Evolutionary conservation across 1,140 invertebrate species (phyloP).

Genomic region (Drosophila ercepeae): DNA sequence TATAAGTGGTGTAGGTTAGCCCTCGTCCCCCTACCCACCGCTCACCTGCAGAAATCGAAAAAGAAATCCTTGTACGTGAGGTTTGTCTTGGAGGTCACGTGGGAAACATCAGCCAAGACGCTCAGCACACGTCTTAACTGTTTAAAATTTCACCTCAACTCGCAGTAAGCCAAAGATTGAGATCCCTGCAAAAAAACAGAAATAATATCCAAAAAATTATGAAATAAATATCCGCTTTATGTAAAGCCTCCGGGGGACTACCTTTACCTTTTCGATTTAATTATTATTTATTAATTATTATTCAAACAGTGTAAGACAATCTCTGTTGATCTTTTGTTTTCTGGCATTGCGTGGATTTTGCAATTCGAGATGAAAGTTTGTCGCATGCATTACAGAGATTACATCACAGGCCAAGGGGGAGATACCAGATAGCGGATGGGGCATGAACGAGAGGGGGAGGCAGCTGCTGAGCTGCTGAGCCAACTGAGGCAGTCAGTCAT

Average conservation of each 20-base stretch:
- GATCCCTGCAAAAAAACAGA: slow-evolving; percentile 18
- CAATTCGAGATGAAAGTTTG: slow-evolving; percentile 77
- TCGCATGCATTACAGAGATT: slow-evolving; percentile 77
- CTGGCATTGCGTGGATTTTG: slow-evolving; percentile 54
- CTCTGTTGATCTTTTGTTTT: slow-evolving; percentile 53
- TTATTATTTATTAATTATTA: slow-evolving; percentile 74
- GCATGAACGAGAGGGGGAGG: neutral
- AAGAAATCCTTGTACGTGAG: slow-evolving; percentile 80
- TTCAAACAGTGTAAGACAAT: slow-evolving; percentile 69
- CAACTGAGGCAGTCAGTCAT: slow-evolving; percentile 78
- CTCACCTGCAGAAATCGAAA: slow-evolving; percentile 35
- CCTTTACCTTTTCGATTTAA: slow-evolving; percentile 38
- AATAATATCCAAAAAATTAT: slow-evolving; percentile 16
- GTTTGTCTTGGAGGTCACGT: slow-evolving; percentile 76
- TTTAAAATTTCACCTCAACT: slow-evolving; percentile 51
- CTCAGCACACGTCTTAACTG: slow-evolving; percentile 39
- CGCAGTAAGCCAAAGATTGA: slow-evolving; percentile 41
- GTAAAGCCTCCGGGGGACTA: slow-evolving; percentile 26
- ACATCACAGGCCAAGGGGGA: slow-evolving; percentile 53
- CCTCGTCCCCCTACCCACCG: neutral
- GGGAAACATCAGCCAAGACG: slow-evolving; percentile 47
- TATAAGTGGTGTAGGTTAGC: slow-evolving; percentile 47
- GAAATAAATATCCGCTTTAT: slow-evolving; percentile 39
- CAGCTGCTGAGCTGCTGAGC: slow-evolving; percentile 12
- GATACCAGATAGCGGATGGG: neutral